A percentile compares a stretch with the other conserved stretches of the same genome.
phyloP scores from a whole-genome alignment of 2,113 vertebrate genomes.

The Cebidichthys violaceus region DNA sequence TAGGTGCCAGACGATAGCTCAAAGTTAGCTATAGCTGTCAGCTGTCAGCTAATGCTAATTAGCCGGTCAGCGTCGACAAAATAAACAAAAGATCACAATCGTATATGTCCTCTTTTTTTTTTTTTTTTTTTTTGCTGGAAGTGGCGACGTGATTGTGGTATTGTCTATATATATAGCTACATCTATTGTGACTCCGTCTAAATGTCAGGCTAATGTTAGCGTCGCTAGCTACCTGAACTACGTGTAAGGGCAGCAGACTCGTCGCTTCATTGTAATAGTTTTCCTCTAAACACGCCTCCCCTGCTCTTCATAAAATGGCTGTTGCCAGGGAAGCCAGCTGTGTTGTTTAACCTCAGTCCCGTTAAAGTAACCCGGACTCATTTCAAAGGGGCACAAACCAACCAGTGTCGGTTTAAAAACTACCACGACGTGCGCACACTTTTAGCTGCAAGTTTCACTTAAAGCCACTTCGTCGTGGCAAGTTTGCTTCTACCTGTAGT shows the following conservation, averaged over 20 bases:
- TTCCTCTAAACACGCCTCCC: slow-evolving; percentile 28
- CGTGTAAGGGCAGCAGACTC: neutral
- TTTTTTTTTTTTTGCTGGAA: neutral
- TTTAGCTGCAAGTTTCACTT: neutral
- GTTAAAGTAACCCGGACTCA: neutral
- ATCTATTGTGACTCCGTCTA: neutral
- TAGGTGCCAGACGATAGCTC: neutral
- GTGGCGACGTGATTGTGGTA: rapidly evolving
- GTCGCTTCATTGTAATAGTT: neutral
- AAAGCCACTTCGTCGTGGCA: neutral
- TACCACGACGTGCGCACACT: neutral
- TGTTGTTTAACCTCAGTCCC: neutral
- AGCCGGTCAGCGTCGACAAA: neutral
- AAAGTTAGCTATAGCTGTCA: slow-evolving; percentile 19
- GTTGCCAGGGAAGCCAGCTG: slow-evolving; percentile 48
- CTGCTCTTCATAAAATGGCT: slow-evolving; percentile 58
- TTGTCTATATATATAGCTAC: too few species aligned
- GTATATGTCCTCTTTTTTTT: neutral
- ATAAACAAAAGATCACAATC: neutral
- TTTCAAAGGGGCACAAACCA: neutral
- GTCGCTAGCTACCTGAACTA: neutral
- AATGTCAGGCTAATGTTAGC: slow-evolving; percentile 12
- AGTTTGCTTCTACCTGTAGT: too few species aligned
- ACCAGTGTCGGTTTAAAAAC: neutral
- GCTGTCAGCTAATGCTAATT: slow-evolving; percentile 60